phyloP scores from a whole-genome alignment of 2,797 vertebrate species.

The Hybognathus amarus region DNA sequence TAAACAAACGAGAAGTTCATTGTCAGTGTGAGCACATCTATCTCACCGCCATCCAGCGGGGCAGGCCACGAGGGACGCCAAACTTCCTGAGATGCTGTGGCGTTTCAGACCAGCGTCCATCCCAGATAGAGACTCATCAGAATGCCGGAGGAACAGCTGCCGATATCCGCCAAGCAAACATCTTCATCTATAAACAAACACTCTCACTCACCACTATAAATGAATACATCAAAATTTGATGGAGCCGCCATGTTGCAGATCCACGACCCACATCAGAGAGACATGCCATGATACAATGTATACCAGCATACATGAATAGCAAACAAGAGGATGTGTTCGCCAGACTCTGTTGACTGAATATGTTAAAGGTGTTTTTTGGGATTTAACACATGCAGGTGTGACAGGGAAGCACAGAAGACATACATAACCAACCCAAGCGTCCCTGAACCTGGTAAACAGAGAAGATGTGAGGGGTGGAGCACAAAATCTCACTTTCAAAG shows the following conservation, averaged over 20 bases:
- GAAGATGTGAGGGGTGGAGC: background rate
- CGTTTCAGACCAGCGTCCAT: constrained; percentile 41
- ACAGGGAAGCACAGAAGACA: constrained; percentile 32
- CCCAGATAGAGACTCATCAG: constrained; percentile 52
- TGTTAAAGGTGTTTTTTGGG: constrained; percentile 77
- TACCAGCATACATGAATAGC: constrained; percentile 81
- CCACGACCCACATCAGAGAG: constrained; percentile 60
- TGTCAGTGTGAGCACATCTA: constrained; percentile 61
- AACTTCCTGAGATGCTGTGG: constrained; percentile 22
- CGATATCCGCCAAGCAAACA: constrained; percentile 69
- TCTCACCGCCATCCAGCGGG: constrained; percentile 54
- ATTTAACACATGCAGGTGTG: constrained; percentile 69
- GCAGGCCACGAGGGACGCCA: constrained; percentile 12
- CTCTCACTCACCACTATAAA: constrained; percentile 70
- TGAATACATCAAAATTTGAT: constrained; percentile 81
- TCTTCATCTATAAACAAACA: constrained; percentile 80
- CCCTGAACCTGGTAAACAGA: constrained; percentile 9
- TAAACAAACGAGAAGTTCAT: constrained; percentile 65
- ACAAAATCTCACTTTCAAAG: constrained; percentile 17
- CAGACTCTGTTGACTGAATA: constrained; percentile 77
- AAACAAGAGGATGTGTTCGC: constrained; percentile 74
- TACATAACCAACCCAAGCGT: background rate
- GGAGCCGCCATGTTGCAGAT: constrained; percentile 67
- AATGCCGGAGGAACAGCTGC: background rate
- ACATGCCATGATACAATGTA: constrained; percentile 76